Conservation (phyloP, 1,140 invertebrate species). For the Drosophila biarmipes region DNA sequence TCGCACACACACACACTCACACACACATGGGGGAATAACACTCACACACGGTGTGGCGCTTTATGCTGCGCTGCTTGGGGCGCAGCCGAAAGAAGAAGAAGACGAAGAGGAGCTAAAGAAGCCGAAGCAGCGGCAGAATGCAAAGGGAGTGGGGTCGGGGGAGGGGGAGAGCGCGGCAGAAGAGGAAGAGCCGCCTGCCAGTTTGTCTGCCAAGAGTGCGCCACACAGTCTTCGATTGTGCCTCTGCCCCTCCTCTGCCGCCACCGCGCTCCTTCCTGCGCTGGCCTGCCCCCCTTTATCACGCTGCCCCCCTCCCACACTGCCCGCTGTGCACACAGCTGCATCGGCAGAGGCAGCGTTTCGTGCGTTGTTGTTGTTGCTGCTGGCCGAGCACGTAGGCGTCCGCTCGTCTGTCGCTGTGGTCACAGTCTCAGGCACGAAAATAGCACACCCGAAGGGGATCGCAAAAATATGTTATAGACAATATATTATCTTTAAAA, state of each 20-base stretch:
- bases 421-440: neutral
- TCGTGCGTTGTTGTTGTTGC: constrained; percentile 18
- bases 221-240: constrained; percentile 55
- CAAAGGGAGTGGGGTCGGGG: neutral
- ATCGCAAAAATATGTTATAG: too few relatives aligned
- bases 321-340: constrained; percentile 49
- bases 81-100: constrained; percentile 16
- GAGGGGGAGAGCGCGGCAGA: constrained; percentile 11
- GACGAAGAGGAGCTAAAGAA: constrained; percentile 40
- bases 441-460: neutral
- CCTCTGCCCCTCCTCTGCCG: neutral
- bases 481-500: too few relatives aligned
- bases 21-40: neutral
- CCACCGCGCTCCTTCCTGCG: neutral
- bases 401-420: constrained; percentile 66
- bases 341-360: constrained; percentile 36
- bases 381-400: constrained; percentile 72
- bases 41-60: constrained; percentile 65
- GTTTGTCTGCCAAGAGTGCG: constrained; percentile 78
- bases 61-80: constrained; percentile 59
- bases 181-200: constrained; percentile 67
- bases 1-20: constrained; percentile 28
- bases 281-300: constrained; percentile 1
- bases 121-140: constrained; percentile 27
- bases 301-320: constrained; percentile 3